These are phyloP conservation scores for Poecilobothrus nobilitatus DNA, from an alignment of 2,888 invertebrate species.

Conservation along the genomic window DNA sequence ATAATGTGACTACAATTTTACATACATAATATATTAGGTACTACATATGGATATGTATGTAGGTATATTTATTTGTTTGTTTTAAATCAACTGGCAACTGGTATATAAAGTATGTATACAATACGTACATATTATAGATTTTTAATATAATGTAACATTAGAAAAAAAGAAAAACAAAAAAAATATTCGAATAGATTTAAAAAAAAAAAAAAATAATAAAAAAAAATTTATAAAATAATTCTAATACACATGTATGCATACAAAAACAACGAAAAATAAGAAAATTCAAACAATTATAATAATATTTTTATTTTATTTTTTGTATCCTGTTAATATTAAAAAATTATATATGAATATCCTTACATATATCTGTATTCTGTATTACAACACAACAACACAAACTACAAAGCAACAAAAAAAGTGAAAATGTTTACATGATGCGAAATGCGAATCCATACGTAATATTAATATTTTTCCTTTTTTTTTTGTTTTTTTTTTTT, in stretches of 20 bases:
- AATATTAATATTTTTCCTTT: no score
- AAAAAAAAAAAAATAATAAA: background rate
- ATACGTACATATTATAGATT: no score
- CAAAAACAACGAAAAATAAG: background rate
- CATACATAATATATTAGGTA: background rate
- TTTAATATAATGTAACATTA: background rate
- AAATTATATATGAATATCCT: background rate
- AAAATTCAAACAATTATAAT: background rate
- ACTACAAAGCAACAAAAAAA: background rate
- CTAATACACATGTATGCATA: no score
- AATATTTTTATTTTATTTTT: background rate
- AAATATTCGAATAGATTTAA: background rate
- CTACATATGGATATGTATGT: background rate
- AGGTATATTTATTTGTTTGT: no score
- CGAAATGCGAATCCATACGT: background rate
- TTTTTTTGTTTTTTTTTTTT: no score
- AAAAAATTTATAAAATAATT: background rate
- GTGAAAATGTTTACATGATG: background rate
- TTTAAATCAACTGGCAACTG: no score
- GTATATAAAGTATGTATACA: no score
- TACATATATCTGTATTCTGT: background rate
- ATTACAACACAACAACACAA: no score
- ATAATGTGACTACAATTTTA: background rate
- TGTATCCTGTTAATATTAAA: no score
- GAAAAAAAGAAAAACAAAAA: background rate